Percentiles rank a stretch among this genome's conserved stretches.
Evolutionary conservation across 2,113 vertebrate species (phyloP).

Genomic region (Xerus inauris): DNA sequence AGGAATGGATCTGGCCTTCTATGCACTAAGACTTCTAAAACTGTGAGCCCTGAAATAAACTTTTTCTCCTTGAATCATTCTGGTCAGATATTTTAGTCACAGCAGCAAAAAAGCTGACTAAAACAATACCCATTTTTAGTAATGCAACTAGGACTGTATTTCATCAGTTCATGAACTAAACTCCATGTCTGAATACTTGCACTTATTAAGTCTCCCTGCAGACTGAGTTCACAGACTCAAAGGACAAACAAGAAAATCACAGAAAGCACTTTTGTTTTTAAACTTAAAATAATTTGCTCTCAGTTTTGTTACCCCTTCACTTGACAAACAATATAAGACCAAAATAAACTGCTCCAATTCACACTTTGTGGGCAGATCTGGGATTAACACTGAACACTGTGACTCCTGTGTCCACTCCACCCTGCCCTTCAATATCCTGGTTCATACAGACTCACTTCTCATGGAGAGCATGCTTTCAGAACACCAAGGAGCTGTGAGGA

Average conservation of each 20-base stretch:
- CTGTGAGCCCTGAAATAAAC: no score
- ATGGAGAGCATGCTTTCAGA: fast-evolving
- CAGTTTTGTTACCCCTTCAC: not conserved
- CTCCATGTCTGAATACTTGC: not conserved
- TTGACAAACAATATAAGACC: not conserved
- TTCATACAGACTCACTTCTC: fast-evolving
- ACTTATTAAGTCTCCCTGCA: not conserved
- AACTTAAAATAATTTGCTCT: not conserved
- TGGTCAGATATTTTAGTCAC: no score
- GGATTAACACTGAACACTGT: not conserved
- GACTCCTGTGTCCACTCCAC: fast-evolving
- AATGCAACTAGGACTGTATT: not conserved
- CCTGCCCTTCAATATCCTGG: not conserved
- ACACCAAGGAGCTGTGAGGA: not conserved
- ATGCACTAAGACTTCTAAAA: no score
- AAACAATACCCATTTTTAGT: not conserved
- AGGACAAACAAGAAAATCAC: not conserved
- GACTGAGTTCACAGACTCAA: conserved; percentile 23
- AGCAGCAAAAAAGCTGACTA: no score
- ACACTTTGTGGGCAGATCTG: not conserved
- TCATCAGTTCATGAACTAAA: not conserved
- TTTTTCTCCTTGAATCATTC: no score
- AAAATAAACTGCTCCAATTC: not conserved
- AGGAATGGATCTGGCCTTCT: no score
- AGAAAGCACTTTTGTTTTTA: not conserved